phyloP scores from a whole-genome alignment of 2,113 vertebrate genomes.

The Eulemur macaco region DNA sequence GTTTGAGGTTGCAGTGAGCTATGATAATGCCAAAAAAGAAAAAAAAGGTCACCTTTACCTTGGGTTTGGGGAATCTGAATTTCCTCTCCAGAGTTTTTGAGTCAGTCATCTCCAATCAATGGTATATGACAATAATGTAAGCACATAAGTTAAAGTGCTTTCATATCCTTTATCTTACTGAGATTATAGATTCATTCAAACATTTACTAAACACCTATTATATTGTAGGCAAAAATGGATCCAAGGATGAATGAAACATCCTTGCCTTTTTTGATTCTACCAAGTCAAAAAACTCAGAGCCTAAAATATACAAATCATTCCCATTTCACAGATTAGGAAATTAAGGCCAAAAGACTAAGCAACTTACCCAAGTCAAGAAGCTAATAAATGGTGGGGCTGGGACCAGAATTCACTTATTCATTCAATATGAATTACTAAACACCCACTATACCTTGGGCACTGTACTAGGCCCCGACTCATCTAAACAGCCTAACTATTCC shows the following conservation, averaged over 20 bases:
- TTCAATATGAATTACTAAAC: background rate
- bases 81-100: background rate
- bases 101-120: background rate
- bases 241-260: background rate
- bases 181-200: background rate
- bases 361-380: background rate
- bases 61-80: background rate
- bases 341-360: background rate
- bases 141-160: background rate
- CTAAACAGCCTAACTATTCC: background rate
- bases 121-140: background rate
- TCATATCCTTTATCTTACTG: background rate
- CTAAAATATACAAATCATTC: background rate
- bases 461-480: background rate
- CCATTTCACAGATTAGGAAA: background rate
- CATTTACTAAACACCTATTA: background rate
- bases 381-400: background rate
- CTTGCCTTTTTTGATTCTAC: background rate
- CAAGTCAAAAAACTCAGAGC: background rate
- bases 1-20: background rate
- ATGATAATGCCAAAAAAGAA: background rate
- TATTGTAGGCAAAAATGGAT: slow-evolving; percentile 1
- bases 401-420: background rate
- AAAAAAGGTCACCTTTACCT: background rate
- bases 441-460: background rate